These are phyloP conservation scores for Sphecodes monilicornis DNA, from an alignment of 2,888 invertebrate genomes.

Conservation along the genomic window DNA sequence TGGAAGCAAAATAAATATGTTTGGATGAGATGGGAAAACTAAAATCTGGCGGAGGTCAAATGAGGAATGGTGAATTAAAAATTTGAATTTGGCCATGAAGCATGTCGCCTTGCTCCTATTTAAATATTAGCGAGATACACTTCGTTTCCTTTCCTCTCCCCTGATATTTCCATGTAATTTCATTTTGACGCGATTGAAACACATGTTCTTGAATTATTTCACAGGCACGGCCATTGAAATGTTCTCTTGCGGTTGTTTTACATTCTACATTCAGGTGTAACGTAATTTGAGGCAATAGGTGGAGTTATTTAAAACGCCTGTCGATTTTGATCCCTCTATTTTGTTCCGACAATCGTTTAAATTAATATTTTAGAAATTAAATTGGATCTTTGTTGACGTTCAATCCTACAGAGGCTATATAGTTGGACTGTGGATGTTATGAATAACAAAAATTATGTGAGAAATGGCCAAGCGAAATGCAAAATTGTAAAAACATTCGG, in stretches of 20 bases:
- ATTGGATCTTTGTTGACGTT: not conserved
- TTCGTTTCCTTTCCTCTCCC: not conserved
- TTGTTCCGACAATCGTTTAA: not conserved
- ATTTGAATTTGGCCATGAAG: too few relatives aligned
- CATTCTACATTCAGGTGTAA: not conserved
- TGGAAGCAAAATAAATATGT: too few relatives aligned
- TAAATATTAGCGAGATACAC: slow-evolving; percentile 27
- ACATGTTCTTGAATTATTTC: slow-evolving; percentile 8
- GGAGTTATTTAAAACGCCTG: not conserved
- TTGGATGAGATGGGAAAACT: too few relatives aligned
- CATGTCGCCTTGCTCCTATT: slow-evolving; percentile 38
- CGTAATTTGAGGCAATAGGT: not conserved
- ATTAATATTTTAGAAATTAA: not conserved
- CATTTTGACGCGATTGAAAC: not conserved
- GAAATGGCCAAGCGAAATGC: too few relatives aligned
- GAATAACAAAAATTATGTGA: too few relatives aligned
- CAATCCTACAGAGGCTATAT: not conserved
- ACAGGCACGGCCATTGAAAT: not conserved
- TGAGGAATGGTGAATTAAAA: too few relatives aligned
- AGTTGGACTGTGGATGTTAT: not conserved
- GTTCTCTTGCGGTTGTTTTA: not conserved
- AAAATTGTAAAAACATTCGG: too few relatives aligned
- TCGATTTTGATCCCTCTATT: not conserved
- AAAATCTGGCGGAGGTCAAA: too few relatives aligned
- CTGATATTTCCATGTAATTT: not conserved